phyloP scores from a whole-genome alignment of 2,797 vertebrate species.

The Semaprochilodus insignis region DNA sequence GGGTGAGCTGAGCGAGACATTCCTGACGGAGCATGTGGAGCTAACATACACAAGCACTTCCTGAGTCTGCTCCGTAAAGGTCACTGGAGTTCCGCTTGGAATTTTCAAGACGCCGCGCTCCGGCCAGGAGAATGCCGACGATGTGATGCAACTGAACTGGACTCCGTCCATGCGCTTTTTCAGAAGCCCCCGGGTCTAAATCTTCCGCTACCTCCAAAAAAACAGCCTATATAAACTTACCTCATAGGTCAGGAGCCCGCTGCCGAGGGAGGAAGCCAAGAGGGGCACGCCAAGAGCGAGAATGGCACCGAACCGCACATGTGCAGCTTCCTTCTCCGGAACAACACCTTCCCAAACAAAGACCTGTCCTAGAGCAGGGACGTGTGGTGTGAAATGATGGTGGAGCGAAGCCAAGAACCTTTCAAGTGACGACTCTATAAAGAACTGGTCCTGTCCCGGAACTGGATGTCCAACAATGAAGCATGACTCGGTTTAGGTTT shows the following conservation, averaged over 20 bases:
- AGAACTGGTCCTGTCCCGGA: too few species aligned
- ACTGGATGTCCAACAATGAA: too few species aligned
- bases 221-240: neutral
- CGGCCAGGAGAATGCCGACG: constrained; percentile 6
- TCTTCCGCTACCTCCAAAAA: neutral
- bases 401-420: too few species aligned
- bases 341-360: too few species aligned
- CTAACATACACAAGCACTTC: constrained; percentile 17
- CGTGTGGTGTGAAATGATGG: too few species aligned
- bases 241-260: neutral
- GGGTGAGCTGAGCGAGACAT: constrained; percentile 4
- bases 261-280: neutral
- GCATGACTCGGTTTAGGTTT: too few species aligned
- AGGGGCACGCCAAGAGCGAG: neutral
- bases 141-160: neutral
- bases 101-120: constrained; percentile 5
- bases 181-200: neutral
- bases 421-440: too few species aligned
- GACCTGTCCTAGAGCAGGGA: too few species aligned
- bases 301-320: too few species aligned
- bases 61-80: constrained; percentile 19
- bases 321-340: too few species aligned
- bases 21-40: neutral
- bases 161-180: neutral
- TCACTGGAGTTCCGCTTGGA: neutral